Base-by-base conservation (phyloP, 1,140 invertebrate genomes). In the Uloborus diversus region DNA sequence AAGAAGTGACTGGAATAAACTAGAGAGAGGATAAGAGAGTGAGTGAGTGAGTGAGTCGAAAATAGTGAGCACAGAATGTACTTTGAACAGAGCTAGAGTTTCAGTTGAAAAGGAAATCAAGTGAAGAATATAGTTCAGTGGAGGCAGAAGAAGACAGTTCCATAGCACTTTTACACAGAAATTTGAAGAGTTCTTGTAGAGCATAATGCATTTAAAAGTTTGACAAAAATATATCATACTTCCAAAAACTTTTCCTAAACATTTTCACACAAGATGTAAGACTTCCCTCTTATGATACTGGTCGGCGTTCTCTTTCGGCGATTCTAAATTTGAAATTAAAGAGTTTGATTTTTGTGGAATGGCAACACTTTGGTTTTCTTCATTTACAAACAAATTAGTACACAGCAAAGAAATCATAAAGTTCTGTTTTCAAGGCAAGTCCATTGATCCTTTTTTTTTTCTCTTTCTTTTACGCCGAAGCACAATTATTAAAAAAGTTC, bases 1-100 rank as follows among this genome's bases (percentile, higher is more conserved):
- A 73, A 73, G 69, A 73, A 28, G 49, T 61, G 32, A 73, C 69
- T 73, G 57, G 69, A 73, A 73, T 61, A 73, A 73, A 73, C 69
- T 61, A 73, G 61, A 73, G 56, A 73, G 57, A 30, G 65, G 59
- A 70, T 37, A 70, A 53, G 9, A 49, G 25, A 33, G 25, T 61
- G 51, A 73, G 69, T 61, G 17, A 57, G 14, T 37, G 33, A 69
- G 66, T 53, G 51, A n/a, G 25, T 17, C n/a, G n/a, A n/a, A n/a
- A n/a, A n/a, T n/a, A n/a, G 51, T 53, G 51, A 53, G 51, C n/a
- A 14, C 37, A 42, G 51, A 53, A 5, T 20, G 9, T n/a, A 53
- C n/a, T 9, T 20, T 53, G 7, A 42, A 17, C 17, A 53, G 25
- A 53, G 25, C 25, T 53, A 53, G 9, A 14, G n/a, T 53, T 20